phyloP scores from a whole-genome alignment of 2,888 invertebrate species.

The Darwinula stevensoni region DNA sequence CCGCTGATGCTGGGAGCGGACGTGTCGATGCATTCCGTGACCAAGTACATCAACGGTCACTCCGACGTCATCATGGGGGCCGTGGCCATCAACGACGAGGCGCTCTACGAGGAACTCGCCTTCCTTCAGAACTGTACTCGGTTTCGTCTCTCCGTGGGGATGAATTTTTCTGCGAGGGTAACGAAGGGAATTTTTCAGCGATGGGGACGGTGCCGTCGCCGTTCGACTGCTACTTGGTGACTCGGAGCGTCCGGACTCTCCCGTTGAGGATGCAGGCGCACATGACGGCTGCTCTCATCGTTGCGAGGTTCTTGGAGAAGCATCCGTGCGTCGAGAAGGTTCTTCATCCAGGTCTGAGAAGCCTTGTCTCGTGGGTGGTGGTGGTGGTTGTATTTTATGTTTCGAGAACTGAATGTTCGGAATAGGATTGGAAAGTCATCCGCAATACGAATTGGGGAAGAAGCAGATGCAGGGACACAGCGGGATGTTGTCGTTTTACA shows the following conservation, averaged over 20 bases:
- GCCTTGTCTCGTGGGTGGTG: too few relatives aligned
- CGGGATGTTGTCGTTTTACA: conserved; percentile 66
- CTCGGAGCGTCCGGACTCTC: conserved; percentile 73
- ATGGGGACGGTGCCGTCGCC: conserved; percentile 83
- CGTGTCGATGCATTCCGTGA: conserved; percentile 62
- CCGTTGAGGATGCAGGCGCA: conserved; percentile 72
- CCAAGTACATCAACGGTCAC: conserved; percentile 97
- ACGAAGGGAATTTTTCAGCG: too few relatives aligned
- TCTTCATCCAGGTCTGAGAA: conserved; percentile 48
- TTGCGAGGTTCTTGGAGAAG: conserved; percentile 48
- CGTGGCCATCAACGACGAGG: conserved; percentile 37
- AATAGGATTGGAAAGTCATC: conserved; percentile 55
- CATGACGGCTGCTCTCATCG: conserved; percentile 36
- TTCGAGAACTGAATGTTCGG: too few relatives aligned
- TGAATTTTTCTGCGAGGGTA: too few relatives aligned
- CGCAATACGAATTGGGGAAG: conserved; percentile 46
- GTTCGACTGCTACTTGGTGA: conserved; percentile 79
- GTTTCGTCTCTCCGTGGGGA: background rate
- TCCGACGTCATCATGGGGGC: conserved; percentile 92
- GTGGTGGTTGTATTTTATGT: too few relatives aligned
- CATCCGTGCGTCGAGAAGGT: conserved; percentile 54
- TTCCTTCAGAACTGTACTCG: conserved; percentile 57
- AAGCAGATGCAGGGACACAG: conserved; percentile 61
- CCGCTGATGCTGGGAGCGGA: conserved; percentile 76
- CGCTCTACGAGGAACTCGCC: conserved; percentile 34